phyloP scores from a whole-genome alignment of 2,113 vertebrate species.

The Machaerirhynchus nigripectus region DNA sequence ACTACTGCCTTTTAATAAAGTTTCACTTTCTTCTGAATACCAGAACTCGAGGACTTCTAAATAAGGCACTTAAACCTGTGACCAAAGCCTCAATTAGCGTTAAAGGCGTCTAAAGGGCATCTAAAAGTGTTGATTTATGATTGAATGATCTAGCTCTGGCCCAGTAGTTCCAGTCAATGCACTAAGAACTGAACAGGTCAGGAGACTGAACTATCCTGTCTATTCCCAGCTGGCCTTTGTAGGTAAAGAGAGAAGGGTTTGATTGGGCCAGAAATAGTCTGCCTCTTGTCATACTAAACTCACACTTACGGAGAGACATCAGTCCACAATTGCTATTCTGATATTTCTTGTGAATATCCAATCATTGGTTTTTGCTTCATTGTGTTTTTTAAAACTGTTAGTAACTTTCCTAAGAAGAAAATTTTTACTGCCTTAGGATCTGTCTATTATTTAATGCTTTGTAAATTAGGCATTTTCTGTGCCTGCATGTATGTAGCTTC shows the following conservation, averaged over 20 bases:
- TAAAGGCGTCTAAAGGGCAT: neutral
- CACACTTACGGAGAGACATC: neutral
- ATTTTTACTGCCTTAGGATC: neutral
- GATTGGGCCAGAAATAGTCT: accelerated
- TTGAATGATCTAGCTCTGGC: neutral
- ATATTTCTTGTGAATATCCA: neutral
- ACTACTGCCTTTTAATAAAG: neutral
- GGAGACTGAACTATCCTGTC: neutral
- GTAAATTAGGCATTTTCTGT: neutral
- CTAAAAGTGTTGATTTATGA: neutral
- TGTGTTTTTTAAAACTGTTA: neutral
- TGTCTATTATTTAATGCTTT: neutral
- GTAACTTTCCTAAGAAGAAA: neutral
- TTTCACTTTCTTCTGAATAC: neutral
- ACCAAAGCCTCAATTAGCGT: neutral
- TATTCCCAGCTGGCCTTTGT: neutral
- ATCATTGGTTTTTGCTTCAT: accelerated
- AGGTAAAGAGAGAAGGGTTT: neutral
- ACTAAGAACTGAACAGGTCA: neutral
- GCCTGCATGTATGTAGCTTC: neutral
- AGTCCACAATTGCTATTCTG: neutral
- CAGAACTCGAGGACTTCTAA: neutral
- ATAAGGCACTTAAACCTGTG: neutral
- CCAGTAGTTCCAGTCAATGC: neutral
- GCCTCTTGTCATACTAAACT: neutral